Evolutionary conservation across 2,888 invertebrate genomes (phyloP).

Genomic region (Rhagophthalmus giganteus): DNA sequence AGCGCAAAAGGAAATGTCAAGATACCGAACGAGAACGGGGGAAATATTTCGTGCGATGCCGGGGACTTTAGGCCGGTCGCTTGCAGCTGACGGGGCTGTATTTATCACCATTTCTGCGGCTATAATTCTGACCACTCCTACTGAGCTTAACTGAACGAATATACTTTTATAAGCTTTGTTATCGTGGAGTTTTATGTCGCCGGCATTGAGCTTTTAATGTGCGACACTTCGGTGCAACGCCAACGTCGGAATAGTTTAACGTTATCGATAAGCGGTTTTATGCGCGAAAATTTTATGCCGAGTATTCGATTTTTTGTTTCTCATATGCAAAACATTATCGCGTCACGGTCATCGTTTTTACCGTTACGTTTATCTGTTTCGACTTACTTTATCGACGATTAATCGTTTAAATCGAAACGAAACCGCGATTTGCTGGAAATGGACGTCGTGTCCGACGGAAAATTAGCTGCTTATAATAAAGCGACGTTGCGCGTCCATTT

Average conservation of each 20-base stretch:
- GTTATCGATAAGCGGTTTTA: conserved; percentile 22
- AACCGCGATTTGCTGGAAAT: no score
- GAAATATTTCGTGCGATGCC: conserved; percentile 19
- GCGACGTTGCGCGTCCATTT: no score
- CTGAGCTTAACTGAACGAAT: conserved; percentile 32
- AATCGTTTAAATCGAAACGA: no score
- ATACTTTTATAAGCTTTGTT: conserved; percentile 41
- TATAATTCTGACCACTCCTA: conserved; percentile 35
- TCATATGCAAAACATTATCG: no score
- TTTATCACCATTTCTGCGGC: conserved; percentile 38
- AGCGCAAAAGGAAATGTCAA: conserved; percentile 10
- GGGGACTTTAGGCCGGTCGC: conserved; percentile 28
- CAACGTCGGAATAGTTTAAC: conserved; percentile 32
- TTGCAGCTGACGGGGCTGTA: conserved; percentile 34
- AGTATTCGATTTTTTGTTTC: no score
- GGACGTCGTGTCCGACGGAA: no score
- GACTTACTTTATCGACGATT: no score
- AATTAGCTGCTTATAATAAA: no score
- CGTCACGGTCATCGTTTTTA: no score
- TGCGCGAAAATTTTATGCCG: no score
- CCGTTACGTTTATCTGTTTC: no score
- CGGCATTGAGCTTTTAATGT: conserved; percentile 37
- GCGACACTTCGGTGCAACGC: conserved; percentile 31
- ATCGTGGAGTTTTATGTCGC: conserved; percentile 36
- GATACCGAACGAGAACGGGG: conserved; percentile 8